phyloP scores from a whole-genome alignment of 2,113 vertebrate genomes.

The Struthio camelus region DNA sequence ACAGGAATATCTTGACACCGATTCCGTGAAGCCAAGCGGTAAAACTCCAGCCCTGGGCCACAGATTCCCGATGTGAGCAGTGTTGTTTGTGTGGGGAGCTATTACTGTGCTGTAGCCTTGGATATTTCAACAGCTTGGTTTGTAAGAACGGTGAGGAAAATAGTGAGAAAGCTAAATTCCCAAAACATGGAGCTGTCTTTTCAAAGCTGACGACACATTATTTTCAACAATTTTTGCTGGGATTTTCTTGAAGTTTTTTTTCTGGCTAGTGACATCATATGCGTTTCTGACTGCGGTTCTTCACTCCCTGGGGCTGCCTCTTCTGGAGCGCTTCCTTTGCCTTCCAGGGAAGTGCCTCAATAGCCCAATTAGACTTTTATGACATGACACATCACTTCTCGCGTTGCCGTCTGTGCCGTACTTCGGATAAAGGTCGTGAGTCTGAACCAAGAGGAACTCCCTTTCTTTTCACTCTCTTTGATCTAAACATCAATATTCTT shows the following conservation, averaged over 20 bases:
- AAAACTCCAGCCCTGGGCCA: not conserved
- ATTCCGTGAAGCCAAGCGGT: too few relatives aligned
- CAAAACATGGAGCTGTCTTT: not conserved
- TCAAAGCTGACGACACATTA: not conserved
- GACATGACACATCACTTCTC: rapidly evolving
- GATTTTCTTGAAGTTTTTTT: not conserved
- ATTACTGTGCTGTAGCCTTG: too few relatives aligned
- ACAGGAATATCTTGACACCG: not conserved
- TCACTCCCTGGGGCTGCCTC: not conserved
- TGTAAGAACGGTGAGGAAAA: not conserved
- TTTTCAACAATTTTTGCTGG: not conserved
- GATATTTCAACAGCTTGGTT: not conserved
- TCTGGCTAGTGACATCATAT: not conserved
- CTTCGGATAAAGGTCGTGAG: not conserved
- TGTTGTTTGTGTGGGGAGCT: not conserved
- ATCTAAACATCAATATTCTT: not conserved
- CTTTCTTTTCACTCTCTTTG: not conserved
- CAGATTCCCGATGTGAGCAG: not conserved
- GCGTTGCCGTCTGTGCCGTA: rapidly evolving
- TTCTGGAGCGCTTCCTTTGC: not conserved
- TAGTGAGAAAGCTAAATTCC: not conserved
- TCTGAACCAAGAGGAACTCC: not conserved
- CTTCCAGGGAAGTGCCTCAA: not conserved
- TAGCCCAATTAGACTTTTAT: not conserved
- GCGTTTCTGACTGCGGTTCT: not conserved